These are phyloP conservation scores for Uria aalge DNA, from an alignment of 2,113 vertebrate genomes.

Conservation along the genomic window DNA sequence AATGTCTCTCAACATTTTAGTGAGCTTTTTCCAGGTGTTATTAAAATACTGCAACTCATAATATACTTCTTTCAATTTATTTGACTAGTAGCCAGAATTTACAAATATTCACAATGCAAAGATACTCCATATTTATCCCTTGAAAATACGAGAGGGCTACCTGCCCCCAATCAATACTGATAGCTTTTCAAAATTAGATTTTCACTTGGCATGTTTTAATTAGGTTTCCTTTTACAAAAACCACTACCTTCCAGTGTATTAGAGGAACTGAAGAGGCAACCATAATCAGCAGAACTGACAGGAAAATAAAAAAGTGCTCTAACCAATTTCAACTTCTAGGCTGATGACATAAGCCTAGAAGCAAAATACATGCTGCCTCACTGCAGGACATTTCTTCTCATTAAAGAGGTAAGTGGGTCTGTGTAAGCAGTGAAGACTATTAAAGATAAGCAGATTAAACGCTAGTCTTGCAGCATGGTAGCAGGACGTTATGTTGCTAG, in stretches of 20 bases:
- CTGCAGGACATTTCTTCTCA: constrained; percentile 57
- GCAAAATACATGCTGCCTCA: constrained; percentile 49
- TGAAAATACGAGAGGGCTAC: background rate
- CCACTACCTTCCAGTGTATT: background rate
- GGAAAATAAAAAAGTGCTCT: constrained; percentile 24
- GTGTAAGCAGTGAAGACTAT: constrained; percentile 43
- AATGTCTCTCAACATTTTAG: background rate
- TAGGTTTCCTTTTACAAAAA: background rate
- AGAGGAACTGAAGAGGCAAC: background rate
- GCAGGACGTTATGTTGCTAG: constrained; percentile 3
- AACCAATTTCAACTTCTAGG: constrained; percentile 50
- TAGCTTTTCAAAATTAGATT: background rate
- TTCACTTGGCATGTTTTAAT: background rate
- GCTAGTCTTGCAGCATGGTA: constrained; percentile 7
- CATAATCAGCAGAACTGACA: constrained; percentile 32
- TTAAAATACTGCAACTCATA: background rate
- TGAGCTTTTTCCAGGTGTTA: background rate
- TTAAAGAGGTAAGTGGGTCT: constrained; percentile 65
- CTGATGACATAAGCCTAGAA: constrained; percentile 58
- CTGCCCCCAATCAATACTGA: background rate
- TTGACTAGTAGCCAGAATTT: background rate
- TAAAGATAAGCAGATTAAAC: constrained; percentile 66
- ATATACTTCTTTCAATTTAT: background rate
- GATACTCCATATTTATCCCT: background rate
- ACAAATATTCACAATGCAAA: background rate